These are phyloP conservation scores for Hydractinia echinata DNA, from an alignment of 30 jellyfish, hydroid and myxozoan species.

Conservation along the genomic window DNA sequence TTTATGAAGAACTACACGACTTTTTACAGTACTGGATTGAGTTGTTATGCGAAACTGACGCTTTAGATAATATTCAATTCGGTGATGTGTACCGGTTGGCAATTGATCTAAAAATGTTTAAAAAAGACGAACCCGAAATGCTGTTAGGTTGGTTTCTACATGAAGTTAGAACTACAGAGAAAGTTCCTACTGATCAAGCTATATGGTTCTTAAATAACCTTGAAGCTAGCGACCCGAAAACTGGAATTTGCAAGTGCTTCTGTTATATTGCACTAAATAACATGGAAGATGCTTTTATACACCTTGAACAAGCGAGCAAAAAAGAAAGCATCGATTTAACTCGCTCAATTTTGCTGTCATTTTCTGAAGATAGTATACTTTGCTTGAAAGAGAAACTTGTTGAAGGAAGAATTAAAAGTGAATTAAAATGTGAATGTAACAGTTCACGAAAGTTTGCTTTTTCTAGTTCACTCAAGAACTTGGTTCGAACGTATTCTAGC, in stretches of 20 bases:
- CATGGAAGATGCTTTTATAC: neutral
- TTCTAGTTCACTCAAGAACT: constrained; percentile 3
- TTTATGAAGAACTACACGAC: neutral
- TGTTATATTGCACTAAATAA: neutral
- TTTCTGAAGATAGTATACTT: neutral
- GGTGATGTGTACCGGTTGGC: neutral
- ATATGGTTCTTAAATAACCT: neutral
- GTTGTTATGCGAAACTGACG: neutral
- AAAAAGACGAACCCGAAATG: neutral
- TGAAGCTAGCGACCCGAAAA: neutral
- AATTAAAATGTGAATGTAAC: neutral
- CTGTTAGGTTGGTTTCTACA: neutral
- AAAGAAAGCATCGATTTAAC: neutral
- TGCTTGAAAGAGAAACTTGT: neutral
- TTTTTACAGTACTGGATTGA: neutral
- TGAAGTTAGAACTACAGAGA: neutral
- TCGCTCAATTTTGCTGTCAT: neutral
- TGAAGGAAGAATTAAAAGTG: neutral
- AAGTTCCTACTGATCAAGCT: neutral
- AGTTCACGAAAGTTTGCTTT: constrained; percentile 10
- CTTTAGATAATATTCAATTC: neutral
- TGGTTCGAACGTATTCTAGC: neutral
- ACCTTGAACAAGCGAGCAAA: neutral
- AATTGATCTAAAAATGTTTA: neutral
- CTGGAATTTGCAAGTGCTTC: neutral